Evolutionary conservation across 2,113 vertebrate species (phyloP), one percentile per base, ranked within the genome.

Genomic region (Ciconia stormi): DNA sequence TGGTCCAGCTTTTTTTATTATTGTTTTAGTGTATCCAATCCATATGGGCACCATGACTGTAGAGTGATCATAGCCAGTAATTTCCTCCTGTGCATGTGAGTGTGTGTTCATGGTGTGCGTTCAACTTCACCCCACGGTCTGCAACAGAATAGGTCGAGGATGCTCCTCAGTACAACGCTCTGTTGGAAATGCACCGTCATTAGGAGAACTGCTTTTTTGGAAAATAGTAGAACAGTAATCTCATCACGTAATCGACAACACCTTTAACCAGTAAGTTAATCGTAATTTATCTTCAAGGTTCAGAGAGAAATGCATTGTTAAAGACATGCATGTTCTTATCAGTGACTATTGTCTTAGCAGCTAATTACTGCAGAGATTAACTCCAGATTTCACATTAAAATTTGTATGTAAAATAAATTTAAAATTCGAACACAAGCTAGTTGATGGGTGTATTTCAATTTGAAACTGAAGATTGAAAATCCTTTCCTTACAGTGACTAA

Each of bases 331-430:
- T 22, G 59, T 52, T 65, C 90, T 84, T 90, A 81, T 55, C 71
- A 76, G 56, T 3, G 3, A 25, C 30, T 72, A 3, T 83, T 70
- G 62, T 87, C 30, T 81, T 78, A 86, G 36, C 59, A 96, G 95
- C 26, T 94, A 81, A 92, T 89, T 93, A 85, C 59, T 89, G 61
- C 63, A 84, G 52, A 69, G 87, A 82, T 88, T 42, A 84, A 74
- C 40, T 86, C 36, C 42, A 42, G 2, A 16, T 89, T 95, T 84
- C 23, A 58, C 6, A 16, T 88, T 80, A 70, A 52, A 80, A 40
- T 65, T 22, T 76, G 17, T 10, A 11, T 5, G 0, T 53, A 62
- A 69, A 91, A 47, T 81, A 88, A 36, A 46, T 72, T 23, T 86
- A 34, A 32, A 69, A 70, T 80, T 92, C 38, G 16, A 44, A 38